A percentile compares a stretch with the other conserved stretches of the same genome.
phyloP scores from a whole-genome alignment of 1,140 invertebrate genomes.

The honey bee (Apis mellifera) region DNA sequence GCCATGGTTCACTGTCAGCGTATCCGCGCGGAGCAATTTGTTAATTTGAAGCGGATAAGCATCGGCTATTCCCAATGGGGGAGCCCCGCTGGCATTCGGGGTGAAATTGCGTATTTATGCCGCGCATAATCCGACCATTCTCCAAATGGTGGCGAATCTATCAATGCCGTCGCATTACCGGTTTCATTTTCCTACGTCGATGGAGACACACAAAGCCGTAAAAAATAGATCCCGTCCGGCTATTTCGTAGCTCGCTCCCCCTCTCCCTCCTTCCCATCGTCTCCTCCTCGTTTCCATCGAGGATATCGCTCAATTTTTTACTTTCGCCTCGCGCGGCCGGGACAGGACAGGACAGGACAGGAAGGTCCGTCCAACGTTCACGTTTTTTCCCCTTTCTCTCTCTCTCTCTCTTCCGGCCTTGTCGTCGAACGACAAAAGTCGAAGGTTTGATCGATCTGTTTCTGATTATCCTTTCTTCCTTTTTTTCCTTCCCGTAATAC shows the following conservation, averaged over 20 bases:
- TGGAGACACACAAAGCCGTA: slow-evolving; percentile 74
- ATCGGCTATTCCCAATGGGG: slow-evolving; percentile 63
- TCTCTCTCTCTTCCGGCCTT: slow-evolving; percentile 45
- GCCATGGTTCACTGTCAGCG: slow-evolving; percentile 56
- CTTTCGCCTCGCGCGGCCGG: slow-evolving; percentile 28
- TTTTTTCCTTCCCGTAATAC: neutral
- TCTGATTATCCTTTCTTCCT: neutral
- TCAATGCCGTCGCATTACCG: slow-evolving; percentile 79
- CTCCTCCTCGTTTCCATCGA: slow-evolving; percentile 18
- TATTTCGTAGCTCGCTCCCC: slow-evolving; percentile 39
- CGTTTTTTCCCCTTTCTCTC: slow-evolving; percentile 49
- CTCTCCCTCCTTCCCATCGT: neutral
- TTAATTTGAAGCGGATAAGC: slow-evolving; percentile 68
- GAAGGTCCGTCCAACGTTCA: slow-evolving; percentile 38
- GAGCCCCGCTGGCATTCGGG: slow-evolving; percentile 55
- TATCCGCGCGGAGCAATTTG: slow-evolving; percentile 63
- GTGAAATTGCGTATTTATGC: slow-evolving; percentile 79
- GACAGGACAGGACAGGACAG: neutral
- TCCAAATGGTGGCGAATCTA: slow-evolving; percentile 76
- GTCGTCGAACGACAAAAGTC: neutral
- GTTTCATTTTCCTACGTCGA: slow-evolving; percentile 79
- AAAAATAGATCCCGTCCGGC: slow-evolving; percentile 76
- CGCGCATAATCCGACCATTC: slow-evolving; percentile 78
- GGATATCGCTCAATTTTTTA: slow-evolving; percentile 79
- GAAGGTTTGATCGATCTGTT: neutral